phyloP scores from a whole-genome alignment of 2,113 vertebrate species.

The Scophthalmus maximus region DNA sequence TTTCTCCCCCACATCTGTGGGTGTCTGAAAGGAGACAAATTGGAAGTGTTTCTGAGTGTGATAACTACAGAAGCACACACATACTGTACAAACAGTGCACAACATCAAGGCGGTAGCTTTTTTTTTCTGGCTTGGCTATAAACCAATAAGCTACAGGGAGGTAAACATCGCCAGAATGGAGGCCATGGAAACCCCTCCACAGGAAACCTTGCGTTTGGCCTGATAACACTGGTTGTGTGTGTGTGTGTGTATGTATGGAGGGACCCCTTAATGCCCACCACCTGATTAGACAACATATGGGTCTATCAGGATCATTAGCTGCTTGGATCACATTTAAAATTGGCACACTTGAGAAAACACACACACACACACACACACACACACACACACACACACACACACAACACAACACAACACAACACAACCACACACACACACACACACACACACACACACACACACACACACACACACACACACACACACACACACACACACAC shows the following conservation, averaged over 20 bases:
- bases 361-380: conserved; percentile 12
- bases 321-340: conserved; percentile 29
- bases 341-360: neutral
- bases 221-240: conserved; percentile 25
- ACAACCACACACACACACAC: conserved; percentile 7
- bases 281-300: conserved; percentile 48
- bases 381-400: neutral
- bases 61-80: conserved; percentile 13
- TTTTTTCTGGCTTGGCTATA: conserved; percentile 42
- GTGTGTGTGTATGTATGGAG: no score
- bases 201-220: conserved; percentile 41
- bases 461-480: neutral
- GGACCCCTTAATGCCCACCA: no score
- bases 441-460: neutral
- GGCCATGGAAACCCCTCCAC: conserved; percentile 42
- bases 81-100: neutral
- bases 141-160: conserved; percentile 57
- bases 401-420: no score
- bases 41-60: neutral
- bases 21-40: conserved; percentile 18
- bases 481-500: neutral
- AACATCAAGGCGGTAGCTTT: conserved; percentile 9
- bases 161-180: conserved; percentile 52
- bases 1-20: conserved; percentile 10
- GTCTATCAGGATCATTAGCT: conserved; percentile 47